Conservation (phyloP, 1,140 invertebrate genomes). For the Triops cancriformis region DNA sequence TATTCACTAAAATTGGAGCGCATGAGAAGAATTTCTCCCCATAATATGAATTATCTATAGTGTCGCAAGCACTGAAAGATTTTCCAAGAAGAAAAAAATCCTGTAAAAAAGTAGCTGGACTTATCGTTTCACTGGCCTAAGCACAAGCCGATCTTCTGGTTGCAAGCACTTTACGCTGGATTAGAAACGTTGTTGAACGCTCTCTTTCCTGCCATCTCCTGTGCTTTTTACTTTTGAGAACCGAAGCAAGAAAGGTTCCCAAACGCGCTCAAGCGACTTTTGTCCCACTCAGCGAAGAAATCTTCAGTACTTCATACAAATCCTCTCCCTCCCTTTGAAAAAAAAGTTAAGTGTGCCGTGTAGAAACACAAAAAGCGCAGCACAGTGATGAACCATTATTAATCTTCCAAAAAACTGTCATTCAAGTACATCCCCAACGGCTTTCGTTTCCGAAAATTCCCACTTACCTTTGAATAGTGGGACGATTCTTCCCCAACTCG, state of each 20-base stretch:
- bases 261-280: neutral
- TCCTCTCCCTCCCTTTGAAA: neutral
- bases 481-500: slow-evolving; percentile 91
- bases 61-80: neutral
- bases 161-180: slow-evolving; percentile 9
- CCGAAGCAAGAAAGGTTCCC: neutral
- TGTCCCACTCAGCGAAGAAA: slow-evolving; percentile 10
- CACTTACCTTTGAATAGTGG: slow-evolving; percentile 87
- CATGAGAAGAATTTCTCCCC: neutral
- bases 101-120: neutral
- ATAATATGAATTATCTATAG: neutral
- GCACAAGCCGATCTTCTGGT: slow-evolving; percentile 11
- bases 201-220: neutral
- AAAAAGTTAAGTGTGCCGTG: neutral
- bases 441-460: neutral
- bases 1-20: neutral
- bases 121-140: slow-evolving; percentile 1
- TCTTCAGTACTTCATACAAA: neutral
- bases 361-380: neutral
- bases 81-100: neutral
- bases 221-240: neutral
- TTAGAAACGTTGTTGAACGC: slow-evolving; percentile 1
- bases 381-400: neutral
- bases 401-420: neutral
- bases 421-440: neutral